These are phyloP conservation scores for Gnatocerus cornutus DNA, from an alignment of 2,888 invertebrate genomes.

Conservation along the genomic window DNA sequence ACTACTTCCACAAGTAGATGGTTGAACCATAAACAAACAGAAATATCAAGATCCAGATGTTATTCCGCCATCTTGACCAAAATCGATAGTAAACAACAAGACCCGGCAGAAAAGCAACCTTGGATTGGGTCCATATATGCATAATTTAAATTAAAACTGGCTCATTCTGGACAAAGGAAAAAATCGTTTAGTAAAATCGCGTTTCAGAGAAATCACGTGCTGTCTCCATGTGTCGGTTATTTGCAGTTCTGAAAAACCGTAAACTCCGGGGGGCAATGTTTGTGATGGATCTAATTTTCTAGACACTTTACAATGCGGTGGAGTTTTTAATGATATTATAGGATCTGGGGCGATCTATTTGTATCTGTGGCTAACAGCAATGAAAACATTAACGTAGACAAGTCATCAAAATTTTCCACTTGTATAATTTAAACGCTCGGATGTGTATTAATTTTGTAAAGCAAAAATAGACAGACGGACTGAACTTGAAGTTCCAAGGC, in stretches of 20 bases:
- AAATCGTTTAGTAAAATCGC: not conserved
- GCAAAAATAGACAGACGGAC: too few relatives aligned
- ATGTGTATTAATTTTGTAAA: too few relatives aligned
- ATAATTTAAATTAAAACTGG: slow-evolving; percentile 17
- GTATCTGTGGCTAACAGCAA: not conserved
- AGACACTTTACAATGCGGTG: not conserved
- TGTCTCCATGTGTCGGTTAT: slow-evolving; percentile 9
- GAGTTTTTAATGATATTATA: not conserved
- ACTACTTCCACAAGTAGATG: not conserved
- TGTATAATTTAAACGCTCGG: not conserved
- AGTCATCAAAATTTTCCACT: slow-evolving; percentile 3
- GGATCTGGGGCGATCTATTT: slow-evolving; percentile 1
- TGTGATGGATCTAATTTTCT: slow-evolving; percentile 4
- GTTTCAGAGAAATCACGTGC: slow-evolving; percentile 29
- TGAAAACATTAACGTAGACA: not conserved
- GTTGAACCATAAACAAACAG: slow-evolving; percentile 9
- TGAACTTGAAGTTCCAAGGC: too few relatives aligned
- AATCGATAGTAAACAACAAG: slow-evolving; percentile 35
- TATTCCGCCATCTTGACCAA: slow-evolving; percentile 10
- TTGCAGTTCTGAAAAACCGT: slow-evolving; percentile 22
- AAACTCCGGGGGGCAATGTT: not conserved
- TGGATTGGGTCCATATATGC: slow-evolving; percentile 10
- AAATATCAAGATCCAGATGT: slow-evolving; percentile 31
- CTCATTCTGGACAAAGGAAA: not conserved
- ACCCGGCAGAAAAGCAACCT: not conserved